Conservation (phyloP, 2,888 invertebrate genomes). For the Ramazzottius varieornatus region DNA sequence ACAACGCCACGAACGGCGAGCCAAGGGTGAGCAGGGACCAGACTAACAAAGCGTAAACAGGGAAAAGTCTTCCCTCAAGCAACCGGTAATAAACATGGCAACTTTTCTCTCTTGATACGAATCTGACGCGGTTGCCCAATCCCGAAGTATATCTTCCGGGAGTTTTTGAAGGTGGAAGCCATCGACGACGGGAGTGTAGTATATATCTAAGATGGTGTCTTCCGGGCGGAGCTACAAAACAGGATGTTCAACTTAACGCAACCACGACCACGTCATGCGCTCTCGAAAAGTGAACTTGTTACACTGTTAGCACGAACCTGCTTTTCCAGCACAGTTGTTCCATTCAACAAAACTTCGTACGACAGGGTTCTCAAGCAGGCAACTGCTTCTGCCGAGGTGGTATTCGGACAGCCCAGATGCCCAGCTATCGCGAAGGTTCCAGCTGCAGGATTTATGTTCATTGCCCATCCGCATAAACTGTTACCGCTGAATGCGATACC, state of each 20-base stretch:
- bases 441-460: not conserved
- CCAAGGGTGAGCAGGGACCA: too few relatives aligned
- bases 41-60: not conserved
- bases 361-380: not conserved
- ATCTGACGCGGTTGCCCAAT: not conserved
- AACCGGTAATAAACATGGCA: not conserved
- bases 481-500: not conserved
- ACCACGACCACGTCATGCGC: too few relatives aligned
- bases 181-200: not conserved
- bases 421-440: not conserved
- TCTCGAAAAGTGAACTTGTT: too few relatives aligned
- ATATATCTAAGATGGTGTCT: not conserved
- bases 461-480: not conserved
- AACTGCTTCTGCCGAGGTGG: not conserved
- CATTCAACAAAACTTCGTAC: too few relatives aligned
- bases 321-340: too few relatives aligned
- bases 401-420: not conserved
- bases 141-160: not conserved
- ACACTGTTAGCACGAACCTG: too few relatives aligned
- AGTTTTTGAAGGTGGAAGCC: not conserved
- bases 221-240: too few relatives aligned
- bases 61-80: not conserved
- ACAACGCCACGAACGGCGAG: too few relatives aligned
- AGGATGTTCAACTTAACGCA: too few relatives aligned
- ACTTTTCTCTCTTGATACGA: not conserved